Conservation (phyloP, 2,888 invertebrate species). For the Chromoteleia sp. region DNA sequence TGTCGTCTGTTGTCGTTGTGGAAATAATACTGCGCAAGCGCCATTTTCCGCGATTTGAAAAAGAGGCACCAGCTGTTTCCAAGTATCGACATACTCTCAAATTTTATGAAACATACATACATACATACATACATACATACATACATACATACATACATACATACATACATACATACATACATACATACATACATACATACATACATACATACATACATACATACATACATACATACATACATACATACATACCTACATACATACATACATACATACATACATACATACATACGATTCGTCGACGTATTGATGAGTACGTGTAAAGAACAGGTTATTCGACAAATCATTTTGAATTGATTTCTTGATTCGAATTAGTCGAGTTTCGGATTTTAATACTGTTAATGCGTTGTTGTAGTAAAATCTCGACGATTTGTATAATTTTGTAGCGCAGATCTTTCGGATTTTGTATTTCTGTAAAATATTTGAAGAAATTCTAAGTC, state of each 20-base stretch:
- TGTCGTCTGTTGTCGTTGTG: conserved; percentile 69
- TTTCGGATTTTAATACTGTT: conserved; percentile 4
- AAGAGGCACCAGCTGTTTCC: conserved; percentile 60
- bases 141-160: conserved; percentile 62
- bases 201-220: conserved; percentile 67
- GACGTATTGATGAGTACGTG: neutral
- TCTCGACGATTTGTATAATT: neutral
- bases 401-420: conserved; percentile 8
- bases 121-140: conserved; percentile 59
- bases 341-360: conserved; percentile 6
- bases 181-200: conserved; percentile 35
- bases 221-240: conserved; percentile 65
- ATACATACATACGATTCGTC: conserved; percentile 5
- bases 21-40: conserved; percentile 58
- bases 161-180: conserved; percentile 51
- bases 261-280: conserved; percentile 69
- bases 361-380: neutral
- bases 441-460: neutral
- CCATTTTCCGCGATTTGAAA: conserved; percentile 61
- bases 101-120: conserved; percentile 52
- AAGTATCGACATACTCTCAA: conserved; percentile 62
- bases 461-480: too few species aligned
- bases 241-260: conserved; percentile 47
- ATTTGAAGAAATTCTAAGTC: too few species aligned
- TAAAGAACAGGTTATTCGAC: neutral